These are phyloP conservation scores for Drosophila longiperda DNA, from an alignment of 2,888 invertebrate species.

Conservation along the genomic window DNA sequence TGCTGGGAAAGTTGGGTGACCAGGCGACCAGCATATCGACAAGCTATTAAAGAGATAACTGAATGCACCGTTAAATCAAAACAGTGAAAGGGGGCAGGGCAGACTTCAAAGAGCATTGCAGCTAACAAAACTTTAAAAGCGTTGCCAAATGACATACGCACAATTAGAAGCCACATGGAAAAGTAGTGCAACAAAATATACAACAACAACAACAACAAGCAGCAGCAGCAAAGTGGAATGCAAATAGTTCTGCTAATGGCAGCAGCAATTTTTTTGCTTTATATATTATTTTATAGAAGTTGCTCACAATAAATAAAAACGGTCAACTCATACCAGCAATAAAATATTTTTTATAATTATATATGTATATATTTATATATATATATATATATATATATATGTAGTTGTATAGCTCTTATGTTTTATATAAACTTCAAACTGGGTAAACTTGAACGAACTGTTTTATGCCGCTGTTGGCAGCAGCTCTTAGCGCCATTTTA, in stretches of 20 bases:
- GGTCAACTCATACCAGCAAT: conserved; percentile 17
- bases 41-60: conserved; percentile 76
- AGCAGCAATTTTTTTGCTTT: conserved; percentile 19
- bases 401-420: conserved; percentile 17
- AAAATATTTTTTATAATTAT: not conserved
- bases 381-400: not conserved
- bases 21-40: conserved; percentile 63
- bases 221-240: conserved; percentile 15
- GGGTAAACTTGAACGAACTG: conserved; percentile 18
- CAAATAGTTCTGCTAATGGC: conserved; percentile 27
- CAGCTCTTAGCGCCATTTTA: conserved; percentile 9
- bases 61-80: conserved; percentile 66
- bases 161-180: conserved; percentile 34
- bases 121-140: conserved; percentile 25
- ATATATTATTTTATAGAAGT: conserved; percentile 19
- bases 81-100: conserved; percentile 17
- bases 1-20: conserved; percentile 27
- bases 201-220: conserved; percentile 2
- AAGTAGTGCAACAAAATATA: conserved; percentile 1
- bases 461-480: conserved; percentile 7
- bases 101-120: not conserved
- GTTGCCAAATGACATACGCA: conserved; percentile 19
- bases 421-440: conserved; percentile 19
- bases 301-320: conserved; percentile 48
- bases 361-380: not conserved